Base-by-base conservation (phyloP, 2,113 vertebrate species). In the Gasterosteus aculeatus region DNA sequence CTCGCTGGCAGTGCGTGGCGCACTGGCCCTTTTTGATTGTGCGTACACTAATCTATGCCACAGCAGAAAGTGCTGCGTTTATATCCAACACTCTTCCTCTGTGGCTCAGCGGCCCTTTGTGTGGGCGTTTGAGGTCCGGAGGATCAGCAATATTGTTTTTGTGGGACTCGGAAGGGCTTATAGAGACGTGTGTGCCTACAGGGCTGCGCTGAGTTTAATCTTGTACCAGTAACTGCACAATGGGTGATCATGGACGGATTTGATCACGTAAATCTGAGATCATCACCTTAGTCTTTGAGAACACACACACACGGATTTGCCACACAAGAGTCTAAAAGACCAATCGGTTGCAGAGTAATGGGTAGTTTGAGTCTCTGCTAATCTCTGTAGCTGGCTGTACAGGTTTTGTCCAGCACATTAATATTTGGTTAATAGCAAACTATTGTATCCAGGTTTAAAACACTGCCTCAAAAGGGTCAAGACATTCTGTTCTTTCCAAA, bases 71-170 rank as follows among this genome's bases (percentile, higher is more conserved):
- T 77, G 85, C 84, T 86, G 83, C 60, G 79, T 79, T 85, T 87
- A 78, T 53, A 90, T 68, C 69, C 83, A 75, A 59, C 80, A n/a
- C 78, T 89, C 80, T 87, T 88, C 86, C 83, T 91, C 84, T 83
- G 80, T 35, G 81, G 85, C 83, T 88, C 85, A 86, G 79, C 18
- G 73, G 46, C 79, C 77, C 80, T 86, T 91, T 91, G 92, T 91
- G 89, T 90, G 81, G 87, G 89, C 57, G 88, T 82, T 82, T 65
- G 87, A 83, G 86, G 81, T 84, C 78, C 83, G 75, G 65, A 84
- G 77, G 82, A 91, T 91, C 89, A 91, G 90, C 82, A 90, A 62
- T 91, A 90, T 88, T 91, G 84, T 92, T 91, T 91, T 86, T 86
- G 84, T 88, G 72, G 83, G 77, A 82, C 82, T 85, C 83, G 51